Conservation (phyloP, 23 tunicate species). For the Diplosoma virens region DNA sequence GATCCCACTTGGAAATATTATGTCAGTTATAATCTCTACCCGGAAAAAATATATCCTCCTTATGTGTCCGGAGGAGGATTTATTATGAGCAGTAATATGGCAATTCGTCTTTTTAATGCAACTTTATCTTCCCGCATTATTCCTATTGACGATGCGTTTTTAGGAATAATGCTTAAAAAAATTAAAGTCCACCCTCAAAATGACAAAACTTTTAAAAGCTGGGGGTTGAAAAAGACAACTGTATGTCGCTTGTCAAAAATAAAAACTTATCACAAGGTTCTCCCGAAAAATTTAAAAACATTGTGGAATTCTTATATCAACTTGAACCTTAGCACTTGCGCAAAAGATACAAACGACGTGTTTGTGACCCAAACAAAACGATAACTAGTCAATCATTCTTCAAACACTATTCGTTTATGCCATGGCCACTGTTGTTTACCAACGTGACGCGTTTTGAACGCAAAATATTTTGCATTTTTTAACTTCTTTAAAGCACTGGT, state of each 20-base stretch:
- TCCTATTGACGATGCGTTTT: slow-evolving; percentile 91
- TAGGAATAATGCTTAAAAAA: slow-evolving; percentile 61
- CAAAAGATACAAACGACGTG: slow-evolving; percentile 34
- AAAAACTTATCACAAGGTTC: slow-evolving; percentile 63
- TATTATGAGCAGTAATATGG: slow-evolving; percentile 64
- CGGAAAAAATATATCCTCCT: slow-evolving; percentile 81
- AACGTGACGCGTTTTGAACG: too few species aligned
- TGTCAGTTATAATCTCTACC: slow-evolving; percentile 63
- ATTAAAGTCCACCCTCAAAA: slow-evolving; percentile 52
- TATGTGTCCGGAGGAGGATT: slow-evolving; percentile 93
- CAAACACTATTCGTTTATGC: too few species aligned
- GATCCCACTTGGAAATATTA: slow-evolving; percentile 84
- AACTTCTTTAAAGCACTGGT: too few species aligned
- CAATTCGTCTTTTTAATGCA: slow-evolving; percentile 54
- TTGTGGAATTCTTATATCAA: slow-evolving; percentile 42
- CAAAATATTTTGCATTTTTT: too few species aligned
- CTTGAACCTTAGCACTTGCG: slow-evolving; percentile 24
- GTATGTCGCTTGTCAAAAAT: slow-evolving; percentile 58
- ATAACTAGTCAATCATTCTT: too few species aligned
- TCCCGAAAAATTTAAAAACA: slow-evolving; percentile 19
- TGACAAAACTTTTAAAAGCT: slow-evolving; percentile 66
- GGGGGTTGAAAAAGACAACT: slow-evolving; percentile 63
- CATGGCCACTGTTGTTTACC: too few species aligned
- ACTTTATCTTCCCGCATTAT: slow-evolving; percentile 48
- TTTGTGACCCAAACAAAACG: slow-evolving; percentile 1